Evolutionary conservation across 2,797 vertebrate species (phyloP).

Genomic region (Lacerta bilineata): DNA sequence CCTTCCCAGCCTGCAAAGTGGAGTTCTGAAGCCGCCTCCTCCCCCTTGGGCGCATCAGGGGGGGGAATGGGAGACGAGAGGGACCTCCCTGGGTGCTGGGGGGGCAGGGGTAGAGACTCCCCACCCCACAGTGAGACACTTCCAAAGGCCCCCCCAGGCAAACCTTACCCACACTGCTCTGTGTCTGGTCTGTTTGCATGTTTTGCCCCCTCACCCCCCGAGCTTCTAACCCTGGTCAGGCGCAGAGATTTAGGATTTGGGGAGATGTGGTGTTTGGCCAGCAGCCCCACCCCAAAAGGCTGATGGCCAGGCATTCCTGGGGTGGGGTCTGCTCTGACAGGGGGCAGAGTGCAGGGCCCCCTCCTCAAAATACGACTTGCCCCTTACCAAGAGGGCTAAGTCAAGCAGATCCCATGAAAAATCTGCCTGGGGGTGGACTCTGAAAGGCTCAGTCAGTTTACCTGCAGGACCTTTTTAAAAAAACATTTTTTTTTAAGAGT

Average conservation of each 20-base stretch:
- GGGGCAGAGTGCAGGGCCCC: neutral
- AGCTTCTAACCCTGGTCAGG: neutral
- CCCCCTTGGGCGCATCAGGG: neutral
- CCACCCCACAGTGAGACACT: neutral
- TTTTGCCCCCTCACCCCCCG: neutral
- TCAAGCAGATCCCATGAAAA: no score
- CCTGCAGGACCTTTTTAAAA: no score
- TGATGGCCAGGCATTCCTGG: neutral
- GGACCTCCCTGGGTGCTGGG: neutral
- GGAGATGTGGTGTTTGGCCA: neutral
- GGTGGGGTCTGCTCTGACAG: neutral
- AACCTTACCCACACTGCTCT: neutral
- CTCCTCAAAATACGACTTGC: no score
- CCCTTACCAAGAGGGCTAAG: no score
- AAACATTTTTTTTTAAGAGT: no score
- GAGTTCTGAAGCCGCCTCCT: conserved; percentile 84
- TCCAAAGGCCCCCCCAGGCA: neutral
- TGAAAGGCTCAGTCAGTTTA: no score
- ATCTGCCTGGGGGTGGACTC: no score
- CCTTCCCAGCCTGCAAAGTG: conserved; percentile 96
- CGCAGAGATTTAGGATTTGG: neutral
- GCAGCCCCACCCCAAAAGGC: neutral
- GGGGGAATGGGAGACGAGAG: neutral
- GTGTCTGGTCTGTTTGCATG: conserved; percentile 11
- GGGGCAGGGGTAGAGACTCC: no score